Base-by-base conservation (phyloP, 2,113 vertebrate species). In the Pyxicephalus adspersus region DNA sequence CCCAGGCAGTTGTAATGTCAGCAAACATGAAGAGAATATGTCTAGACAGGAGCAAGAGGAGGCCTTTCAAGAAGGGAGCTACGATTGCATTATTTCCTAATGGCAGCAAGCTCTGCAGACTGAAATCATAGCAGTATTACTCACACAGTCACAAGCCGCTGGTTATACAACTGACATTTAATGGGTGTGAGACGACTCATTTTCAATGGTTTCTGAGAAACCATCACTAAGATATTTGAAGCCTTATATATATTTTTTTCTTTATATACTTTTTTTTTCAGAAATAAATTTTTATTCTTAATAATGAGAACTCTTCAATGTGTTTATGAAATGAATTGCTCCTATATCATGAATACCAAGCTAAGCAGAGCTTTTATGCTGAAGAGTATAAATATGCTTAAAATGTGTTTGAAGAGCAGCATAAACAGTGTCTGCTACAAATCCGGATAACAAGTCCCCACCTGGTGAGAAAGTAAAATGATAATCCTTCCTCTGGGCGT, bases 51-150 rank as follows among this genome's bases (percentile, higher is more conserved):
- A 94, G 51, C 89, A 91, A 77, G 92, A 96, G 31, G 94, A 94
- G 77, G 85, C 84, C 7, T 91, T 93, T 28, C 95, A 95, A 51
- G 96, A 98, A 81, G 94, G 95, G 22, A 87, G 91, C 77, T 99
- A 97, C 0, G 97, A 99, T 90, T 99, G 97, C 88, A 90, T 89
- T 67, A 88, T 98, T 85, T 98, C 96, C 76, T 99, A 93, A 96
- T 71, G 23, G 23, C 6, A 18, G 57, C 29, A 3, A 22, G 31
- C 23, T 57, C 28, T 52, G 25, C 58, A 18, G 25, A 7, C 16
- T 13, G 0, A 70, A 20, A 61, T 26, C 45, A 3, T 5, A 79
- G 65, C 86, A 67, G 83, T 85, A 81, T 86, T 84, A 76, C 70
- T 61, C 81, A 83, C 52, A 83, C 29, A 58, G 68, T 83, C 76